phyloP scores from a whole-genome alignment of 64 coral and sea anemone genomes.

The Porites australiensis region DNA sequence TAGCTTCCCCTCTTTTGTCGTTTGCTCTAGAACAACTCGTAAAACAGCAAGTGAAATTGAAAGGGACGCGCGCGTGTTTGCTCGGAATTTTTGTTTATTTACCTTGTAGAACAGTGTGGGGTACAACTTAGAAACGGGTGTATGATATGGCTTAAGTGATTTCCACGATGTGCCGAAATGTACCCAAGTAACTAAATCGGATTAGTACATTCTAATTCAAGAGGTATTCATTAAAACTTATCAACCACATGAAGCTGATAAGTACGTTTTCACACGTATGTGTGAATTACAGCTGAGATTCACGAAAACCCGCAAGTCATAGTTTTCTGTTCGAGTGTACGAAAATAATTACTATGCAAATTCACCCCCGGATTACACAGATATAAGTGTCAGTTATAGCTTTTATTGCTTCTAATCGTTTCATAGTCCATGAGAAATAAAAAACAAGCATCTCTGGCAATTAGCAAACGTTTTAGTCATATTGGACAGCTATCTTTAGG shows the following conservation, averaged over 20 bases:
- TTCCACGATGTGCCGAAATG: conserved; percentile 4
- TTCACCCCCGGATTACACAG: neutral
- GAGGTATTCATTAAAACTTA: neutral
- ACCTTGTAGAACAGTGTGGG: too few species aligned
- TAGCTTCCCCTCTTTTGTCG: too few species aligned
- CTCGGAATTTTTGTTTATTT: too few species aligned
- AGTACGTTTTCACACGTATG: conserved; percentile 20
- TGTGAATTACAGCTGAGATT: neutral
- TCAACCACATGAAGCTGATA: neutral
- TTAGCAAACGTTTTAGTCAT: neutral
- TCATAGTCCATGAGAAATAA: conserved; percentile 24
- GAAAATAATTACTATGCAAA: conserved; percentile 9
- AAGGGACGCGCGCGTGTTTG: too few species aligned
- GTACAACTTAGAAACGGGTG: too few species aligned
- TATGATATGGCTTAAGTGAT: neutral
- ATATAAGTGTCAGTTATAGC: neutral
- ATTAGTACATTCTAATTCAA: neutral
- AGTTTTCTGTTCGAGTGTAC: neutral
- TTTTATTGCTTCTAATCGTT: conserved; percentile 7
- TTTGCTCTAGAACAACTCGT: too few species aligned
- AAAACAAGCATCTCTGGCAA: conserved; percentile 4
- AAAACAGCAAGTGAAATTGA: too few species aligned
- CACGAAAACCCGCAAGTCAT: neutral
- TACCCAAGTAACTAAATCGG: conserved; percentile 33
- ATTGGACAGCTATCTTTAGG: neutral